Evolutionary conservation across 2,797 vertebrate species (phyloP), one percentile per base, ranked within the genome.

Genomic region (Poeciliopsis turneri): DNA sequence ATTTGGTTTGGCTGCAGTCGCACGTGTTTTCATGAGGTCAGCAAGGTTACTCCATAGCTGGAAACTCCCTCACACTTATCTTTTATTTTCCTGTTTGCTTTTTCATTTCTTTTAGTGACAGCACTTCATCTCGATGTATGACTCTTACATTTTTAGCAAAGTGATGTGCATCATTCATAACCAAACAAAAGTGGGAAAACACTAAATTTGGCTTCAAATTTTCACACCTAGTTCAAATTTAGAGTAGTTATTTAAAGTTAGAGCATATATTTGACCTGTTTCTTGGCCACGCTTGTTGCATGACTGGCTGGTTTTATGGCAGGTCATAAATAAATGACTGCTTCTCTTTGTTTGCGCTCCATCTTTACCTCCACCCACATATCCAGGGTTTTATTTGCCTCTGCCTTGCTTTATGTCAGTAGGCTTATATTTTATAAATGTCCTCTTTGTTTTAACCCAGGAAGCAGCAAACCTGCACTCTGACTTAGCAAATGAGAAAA

Each of bases 1-100:
- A 83, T 86, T 83, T 91, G 90, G 80, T 53, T 51, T 76, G 84
- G 69, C 80, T 84, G 76, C 75, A 84, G 85, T 87, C 86, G 83
- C 88, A 80, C 41, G 77, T 78, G 85, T 72, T 78, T 75, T 30
- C 15, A 11, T 16, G 16, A 71, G 87, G 82, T 93, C 87, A 84
- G 20, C 7, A 74, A 87, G 86, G 90, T 91, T 78, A 78, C 45
- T 28, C 6, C 18, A n/a, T 33, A 64, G 47, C 41, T 82, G 64
- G 72, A 86, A 88, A 81, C 49, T 69, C n/a, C 18, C 41, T 66
- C 71, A 28, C 72, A 47, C 20, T 41, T 18, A 2, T 76, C 71
- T 74, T 57, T 80, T 59, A 36, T 25, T 30, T 15, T 33, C 10
- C 25, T 69, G 45, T 72, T 79, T 81, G 51, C 23, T n/a, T 47